Percentiles rank a stretch among this genome's conserved stretches.
Evolutionary conservation across 2,113 vertebrate genomes (phyloP).

Genomic region (Salvelinus fontinalis): DNA sequence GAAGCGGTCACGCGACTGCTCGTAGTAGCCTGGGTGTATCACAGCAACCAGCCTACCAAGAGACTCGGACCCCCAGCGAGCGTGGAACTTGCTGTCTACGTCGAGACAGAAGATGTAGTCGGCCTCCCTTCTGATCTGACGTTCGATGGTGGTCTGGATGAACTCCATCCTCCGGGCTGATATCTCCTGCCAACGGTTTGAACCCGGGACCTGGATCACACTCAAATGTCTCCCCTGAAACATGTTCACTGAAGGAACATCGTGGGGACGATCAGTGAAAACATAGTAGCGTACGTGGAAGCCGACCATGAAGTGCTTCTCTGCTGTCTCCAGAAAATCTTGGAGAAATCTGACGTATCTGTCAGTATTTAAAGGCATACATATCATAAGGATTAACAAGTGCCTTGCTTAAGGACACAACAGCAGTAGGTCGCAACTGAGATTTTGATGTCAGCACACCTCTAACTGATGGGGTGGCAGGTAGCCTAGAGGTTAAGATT

Average conservation of each 20-base stretch:
- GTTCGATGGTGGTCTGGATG: too few species aligned
- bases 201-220: background rate
- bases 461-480: too few species aligned
- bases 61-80: conserved; percentile 64
- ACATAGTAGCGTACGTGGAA: conserved; percentile 67
- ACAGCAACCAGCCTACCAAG: conserved; percentile 61
- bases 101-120: too few species aligned
- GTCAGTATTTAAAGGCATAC: background rate
- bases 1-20: conserved; percentile 3
- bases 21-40: conserved; percentile 66
- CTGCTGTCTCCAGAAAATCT: conserved; percentile 67
- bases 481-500: too few species aligned
- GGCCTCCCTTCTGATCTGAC: too few species aligned
- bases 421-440: too few species aligned
- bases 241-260: background rate
- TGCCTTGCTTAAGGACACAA: too few species aligned
- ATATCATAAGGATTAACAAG: too few species aligned
- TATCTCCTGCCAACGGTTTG: conserved; percentile 48
- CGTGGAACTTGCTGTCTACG: conserved; percentile 46
- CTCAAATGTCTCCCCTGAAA: background rate
- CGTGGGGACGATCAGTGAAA: conserved; percentile 65
- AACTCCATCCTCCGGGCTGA: too few species aligned
- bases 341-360: conserved; percentile 61
- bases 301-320: conserved; percentile 26
- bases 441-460: too few species aligned